Evolutionary conservation across 2,888 invertebrate species (phyloP).

Genomic region (Tetrapedia diversipes): DNA sequence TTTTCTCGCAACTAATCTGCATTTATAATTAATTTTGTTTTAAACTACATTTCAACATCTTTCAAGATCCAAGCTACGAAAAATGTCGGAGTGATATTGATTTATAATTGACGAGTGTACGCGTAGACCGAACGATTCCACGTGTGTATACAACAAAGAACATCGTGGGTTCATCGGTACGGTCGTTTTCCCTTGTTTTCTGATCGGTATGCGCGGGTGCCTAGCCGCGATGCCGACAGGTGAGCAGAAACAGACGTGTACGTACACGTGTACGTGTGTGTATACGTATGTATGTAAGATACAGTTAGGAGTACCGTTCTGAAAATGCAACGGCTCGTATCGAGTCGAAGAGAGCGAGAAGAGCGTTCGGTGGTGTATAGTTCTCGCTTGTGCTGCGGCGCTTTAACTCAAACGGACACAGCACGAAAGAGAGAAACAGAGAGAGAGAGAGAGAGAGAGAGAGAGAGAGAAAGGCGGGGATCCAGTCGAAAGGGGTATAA

Average conservation of each 20-base stretch:
- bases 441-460: too few species aligned
- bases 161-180: slow-evolving; percentile 38
- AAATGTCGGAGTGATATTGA: too few species aligned
- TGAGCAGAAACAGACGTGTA: slow-evolving; percentile 58
- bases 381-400: slow-evolving; percentile 46
- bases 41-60: too few species aligned
- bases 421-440: too few species aligned
- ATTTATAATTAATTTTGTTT: too few species aligned
- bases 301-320: slow-evolving; percentile 81
- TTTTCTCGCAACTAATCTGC: too few species aligned
- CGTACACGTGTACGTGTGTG: slow-evolving; percentile 35
- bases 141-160: too few species aligned
- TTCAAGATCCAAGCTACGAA: too few species aligned
- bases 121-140: too few species aligned
- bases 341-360: slow-evolving; percentile 71
- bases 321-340: slow-evolving; percentile 74
- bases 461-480: slow-evolving; percentile 56
- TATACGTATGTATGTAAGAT: slow-evolving; percentile 63
- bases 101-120: too few species aligned
- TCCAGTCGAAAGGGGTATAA: slow-evolving; percentile 66
- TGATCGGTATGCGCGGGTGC: slow-evolving; percentile 64
- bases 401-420: slow-evolving; percentile 63
- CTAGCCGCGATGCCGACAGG: slow-evolving; percentile 60
- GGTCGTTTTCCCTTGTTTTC: slow-evolving; percentile 56
- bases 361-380: slow-evolving; percentile 56